Evolutionary conservation across 2,113 vertebrate genomes (phyloP).

Genomic region (Eonycteris spelaea): DNA sequence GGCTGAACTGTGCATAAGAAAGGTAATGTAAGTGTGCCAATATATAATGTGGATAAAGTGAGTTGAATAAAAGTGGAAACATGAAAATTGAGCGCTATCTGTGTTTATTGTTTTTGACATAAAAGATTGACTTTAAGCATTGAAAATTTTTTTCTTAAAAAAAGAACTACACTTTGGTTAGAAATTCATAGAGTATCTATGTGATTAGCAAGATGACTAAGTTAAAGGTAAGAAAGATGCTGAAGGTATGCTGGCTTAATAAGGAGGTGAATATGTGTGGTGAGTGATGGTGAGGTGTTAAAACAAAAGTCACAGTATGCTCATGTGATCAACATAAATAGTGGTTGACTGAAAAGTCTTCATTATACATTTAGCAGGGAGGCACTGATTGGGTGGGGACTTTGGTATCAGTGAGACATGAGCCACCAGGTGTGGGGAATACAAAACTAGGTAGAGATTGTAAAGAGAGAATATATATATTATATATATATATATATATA

Average conservation of each 20-base stretch:
- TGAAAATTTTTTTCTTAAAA: not conserved
- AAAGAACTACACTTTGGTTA: not conserved
- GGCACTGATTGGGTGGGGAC: not conserved
- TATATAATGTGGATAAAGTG: not conserved
- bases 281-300: conserved; percentile 34
- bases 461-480: not conserved
- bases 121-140: not conserved
- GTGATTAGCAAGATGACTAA: not conserved
- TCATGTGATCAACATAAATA: not conserved
- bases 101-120: not conserved
- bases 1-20: not conserved
- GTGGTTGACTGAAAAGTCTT: not conserved
- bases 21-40: no score
- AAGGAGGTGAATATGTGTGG: not conserved
- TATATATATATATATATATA: not conserved
- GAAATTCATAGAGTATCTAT: not conserved
- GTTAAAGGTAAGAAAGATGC: not conserved
- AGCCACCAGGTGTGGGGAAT: not conserved
- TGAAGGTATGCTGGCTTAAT: not conserved
- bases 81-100: not conserved
- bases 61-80: not conserved
- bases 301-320: not conserved
- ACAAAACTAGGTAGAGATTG: not conserved
- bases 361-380: not conserved
- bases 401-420: not conserved